Evolutionary conservation across 2,113 vertebrate genomes (phyloP).

Genomic region (Platysternon megacephalum): DNA sequence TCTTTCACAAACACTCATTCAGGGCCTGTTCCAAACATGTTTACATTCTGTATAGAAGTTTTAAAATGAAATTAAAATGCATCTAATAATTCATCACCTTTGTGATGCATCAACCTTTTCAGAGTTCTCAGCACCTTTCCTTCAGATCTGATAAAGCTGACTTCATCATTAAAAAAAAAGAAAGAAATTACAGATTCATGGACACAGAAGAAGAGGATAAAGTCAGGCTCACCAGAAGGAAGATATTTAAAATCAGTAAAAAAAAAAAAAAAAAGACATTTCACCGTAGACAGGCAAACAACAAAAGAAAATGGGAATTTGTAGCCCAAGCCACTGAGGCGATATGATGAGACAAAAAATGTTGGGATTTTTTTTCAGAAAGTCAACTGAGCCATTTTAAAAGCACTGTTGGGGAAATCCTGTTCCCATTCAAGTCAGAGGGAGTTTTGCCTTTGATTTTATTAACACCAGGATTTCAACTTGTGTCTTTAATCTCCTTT

Average conservation of each 20-base stretch:
- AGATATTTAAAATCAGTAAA: neutral
- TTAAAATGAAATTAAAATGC: neutral
- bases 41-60: neutral
- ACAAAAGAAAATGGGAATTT: neutral
- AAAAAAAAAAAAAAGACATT: neutral
- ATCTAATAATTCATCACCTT: constrained; percentile 3
- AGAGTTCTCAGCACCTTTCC: neutral
- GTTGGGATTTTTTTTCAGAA: neutral
- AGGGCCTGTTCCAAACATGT: neutral
- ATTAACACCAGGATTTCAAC: neutral
- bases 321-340: neutral
- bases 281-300: neutral
- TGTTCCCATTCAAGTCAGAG: neutral
- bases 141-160: accelerated
- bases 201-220: neutral
- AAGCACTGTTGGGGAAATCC: neutral
- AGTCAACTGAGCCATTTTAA: neutral
- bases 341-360: neutral
- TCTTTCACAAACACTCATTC: neutral
- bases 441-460: neutral
- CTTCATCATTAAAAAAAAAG: neutral
- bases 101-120: neutral
- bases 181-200: neutral
- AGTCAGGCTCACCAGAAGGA: neutral
- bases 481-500: neutral